Evolutionary conservation across 2,888 invertebrate species (phyloP).

Genomic region (Alentia gelatinosa): DNA sequence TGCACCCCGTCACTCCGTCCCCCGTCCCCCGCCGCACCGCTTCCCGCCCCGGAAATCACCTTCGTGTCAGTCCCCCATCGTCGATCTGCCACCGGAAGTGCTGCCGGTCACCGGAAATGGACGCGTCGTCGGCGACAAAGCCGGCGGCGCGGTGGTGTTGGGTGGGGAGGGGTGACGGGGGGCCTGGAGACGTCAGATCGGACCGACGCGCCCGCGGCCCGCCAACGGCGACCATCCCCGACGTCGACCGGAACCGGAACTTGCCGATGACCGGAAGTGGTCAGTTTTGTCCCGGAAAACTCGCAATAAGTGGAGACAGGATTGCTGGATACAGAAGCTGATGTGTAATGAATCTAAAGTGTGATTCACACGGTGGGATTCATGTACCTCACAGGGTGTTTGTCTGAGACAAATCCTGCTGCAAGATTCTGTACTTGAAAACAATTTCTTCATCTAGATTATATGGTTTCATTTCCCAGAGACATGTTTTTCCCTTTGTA

Average conservation of each 20-base stretch:
- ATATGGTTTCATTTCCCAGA: too few relatives aligned
- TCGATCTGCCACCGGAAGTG: not conserved
- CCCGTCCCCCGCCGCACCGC: not conserved
- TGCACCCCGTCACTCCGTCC: not conserved
- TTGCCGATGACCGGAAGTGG: not conserved
- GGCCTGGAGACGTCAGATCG: not conserved
- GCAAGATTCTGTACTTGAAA: too few relatives aligned
- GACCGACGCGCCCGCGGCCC: not conserved
- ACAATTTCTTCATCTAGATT: too few relatives aligned
- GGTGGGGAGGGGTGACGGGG: not conserved
- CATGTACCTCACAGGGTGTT: too few relatives aligned
- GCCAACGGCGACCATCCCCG: not conserved
- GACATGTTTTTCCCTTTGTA: too few relatives aligned
- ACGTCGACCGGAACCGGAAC: not conserved
- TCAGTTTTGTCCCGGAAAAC: not conserved
- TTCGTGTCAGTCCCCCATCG: not conserved
- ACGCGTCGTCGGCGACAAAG: not conserved
- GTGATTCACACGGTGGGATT: too few relatives aligned
- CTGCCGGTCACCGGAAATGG: not conserved
- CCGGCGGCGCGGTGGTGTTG: not conserved
- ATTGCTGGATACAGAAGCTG: too few relatives aligned
- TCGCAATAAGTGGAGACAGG: too few relatives aligned
- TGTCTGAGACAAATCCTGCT: too few relatives aligned
- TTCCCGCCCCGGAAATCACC: not conserved
- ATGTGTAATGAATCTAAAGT: too few relatives aligned